Conservation (phyloP, 2,113 vertebrate genomes). For the Ctenodactylus gundi region DNA sequence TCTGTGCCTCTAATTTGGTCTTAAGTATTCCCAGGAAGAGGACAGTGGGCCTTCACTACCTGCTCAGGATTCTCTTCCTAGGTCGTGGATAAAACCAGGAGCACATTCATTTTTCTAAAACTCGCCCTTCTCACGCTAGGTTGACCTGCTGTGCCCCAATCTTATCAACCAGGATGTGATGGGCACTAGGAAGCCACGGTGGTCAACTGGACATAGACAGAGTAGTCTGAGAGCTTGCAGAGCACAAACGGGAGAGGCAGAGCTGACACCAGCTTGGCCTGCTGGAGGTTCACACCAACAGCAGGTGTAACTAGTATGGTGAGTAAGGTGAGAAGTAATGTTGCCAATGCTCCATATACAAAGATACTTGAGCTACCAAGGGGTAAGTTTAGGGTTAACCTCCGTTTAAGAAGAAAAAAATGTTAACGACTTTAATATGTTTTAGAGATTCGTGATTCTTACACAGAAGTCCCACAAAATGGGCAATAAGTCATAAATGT, state of each 20-base stretch:
- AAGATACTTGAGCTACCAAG: background rate
- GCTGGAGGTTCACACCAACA: background rate
- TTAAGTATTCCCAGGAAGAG: background rate
- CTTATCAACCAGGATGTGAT: background rate
- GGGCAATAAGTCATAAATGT: background rate
- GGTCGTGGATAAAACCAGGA: background rate
- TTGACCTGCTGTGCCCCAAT: background rate
- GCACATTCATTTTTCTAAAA: background rate
- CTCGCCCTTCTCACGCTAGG: background rate
- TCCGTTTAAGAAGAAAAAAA: background rate
- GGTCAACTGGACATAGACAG: background rate
- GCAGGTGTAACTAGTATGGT: background rate
- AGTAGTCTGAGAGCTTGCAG: background rate
- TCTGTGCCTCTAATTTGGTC: no score
- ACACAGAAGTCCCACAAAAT: background rate
- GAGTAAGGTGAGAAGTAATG: background rate
- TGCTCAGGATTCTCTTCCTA: background rate
- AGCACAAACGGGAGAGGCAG: background rate
- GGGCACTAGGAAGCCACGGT: background rate
- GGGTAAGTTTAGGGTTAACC: background rate
- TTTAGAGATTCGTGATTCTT: background rate
- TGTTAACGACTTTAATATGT: background rate
- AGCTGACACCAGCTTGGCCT: background rate
- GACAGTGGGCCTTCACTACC: background rate
- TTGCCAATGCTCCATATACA: background rate